Percentiles rank a stretch among this genome's conserved stretches.
phyloP scores from a whole-genome alignment of 1,140 invertebrate genomes.

The Cephus cinctus region DNA sequence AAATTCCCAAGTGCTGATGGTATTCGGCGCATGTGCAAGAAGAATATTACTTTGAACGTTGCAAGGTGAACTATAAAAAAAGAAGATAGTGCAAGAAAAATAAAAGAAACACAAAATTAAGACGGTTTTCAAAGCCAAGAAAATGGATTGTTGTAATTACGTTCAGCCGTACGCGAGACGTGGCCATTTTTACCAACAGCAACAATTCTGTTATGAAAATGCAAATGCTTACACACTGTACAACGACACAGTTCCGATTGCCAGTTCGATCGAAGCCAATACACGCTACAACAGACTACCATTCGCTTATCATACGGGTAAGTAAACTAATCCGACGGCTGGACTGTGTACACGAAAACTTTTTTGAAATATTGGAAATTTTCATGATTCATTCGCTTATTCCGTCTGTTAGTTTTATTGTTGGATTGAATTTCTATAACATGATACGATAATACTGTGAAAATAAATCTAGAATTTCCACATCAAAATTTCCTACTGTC shows the following conservation, averaged over 20 bases:
- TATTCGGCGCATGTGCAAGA: too few relatives aligned
- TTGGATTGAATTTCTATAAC: too few relatives aligned
- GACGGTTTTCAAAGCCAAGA: conserved; percentile 2
- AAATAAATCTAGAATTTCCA: too few relatives aligned
- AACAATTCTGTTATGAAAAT: conserved; percentile 49
- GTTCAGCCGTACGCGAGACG: conserved; percentile 51
- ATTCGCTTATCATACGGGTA: too few relatives aligned
- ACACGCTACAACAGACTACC: conserved; percentile 41
- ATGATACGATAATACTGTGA: too few relatives aligned
- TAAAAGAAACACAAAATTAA: neutral
- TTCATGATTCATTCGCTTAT: too few relatives aligned
- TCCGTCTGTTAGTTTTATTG: too few relatives aligned
- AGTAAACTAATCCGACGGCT: conserved; percentile 47
- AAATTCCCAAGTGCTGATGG: too few relatives aligned
- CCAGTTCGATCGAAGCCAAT: conserved; percentile 41
- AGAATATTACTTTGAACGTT: too few relatives aligned
- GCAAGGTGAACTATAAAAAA: too few relatives aligned
- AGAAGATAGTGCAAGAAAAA: neutral
- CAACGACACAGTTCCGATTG: conserved; percentile 36
- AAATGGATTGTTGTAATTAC: conserved; percentile 61
- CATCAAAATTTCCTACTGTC: too few relatives aligned
- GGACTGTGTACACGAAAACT: conserved; percentile 8
- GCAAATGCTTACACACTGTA: conserved; percentile 32
- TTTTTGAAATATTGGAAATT: too few relatives aligned
- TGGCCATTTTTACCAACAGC: conserved; percentile 52